Evolutionary conservation across 1,140 invertebrate genomes (phyloP).

Genomic region (Chionoecetes opilio): DNA sequence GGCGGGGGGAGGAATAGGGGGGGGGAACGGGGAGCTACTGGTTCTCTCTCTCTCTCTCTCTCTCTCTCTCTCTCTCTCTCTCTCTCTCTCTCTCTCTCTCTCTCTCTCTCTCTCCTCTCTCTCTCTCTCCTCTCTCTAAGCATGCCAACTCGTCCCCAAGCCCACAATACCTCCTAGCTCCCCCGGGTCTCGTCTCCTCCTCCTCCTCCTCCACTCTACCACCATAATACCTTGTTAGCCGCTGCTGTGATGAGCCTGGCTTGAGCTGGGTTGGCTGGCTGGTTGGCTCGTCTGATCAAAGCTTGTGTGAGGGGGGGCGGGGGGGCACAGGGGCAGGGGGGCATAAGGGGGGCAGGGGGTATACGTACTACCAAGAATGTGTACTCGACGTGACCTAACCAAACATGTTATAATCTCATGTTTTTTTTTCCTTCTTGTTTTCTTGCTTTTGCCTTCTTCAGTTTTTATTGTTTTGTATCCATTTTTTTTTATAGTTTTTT

Average conservation of each 20-base stretch:
- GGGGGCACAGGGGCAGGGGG: background rate
- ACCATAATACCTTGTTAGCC: background rate
- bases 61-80: too few relatives aligned
- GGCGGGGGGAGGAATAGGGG: too few relatives aligned
- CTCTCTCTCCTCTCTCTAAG: too few relatives aligned
- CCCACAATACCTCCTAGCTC: background rate
- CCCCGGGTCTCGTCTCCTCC: background rate
- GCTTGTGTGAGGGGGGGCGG: constrained; percentile 12
- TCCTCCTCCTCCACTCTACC: background rate
- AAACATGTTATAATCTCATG: too few relatives aligned
- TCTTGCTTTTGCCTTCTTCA: too few relatives aligned
- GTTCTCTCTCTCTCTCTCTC: background rate
- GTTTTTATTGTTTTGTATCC: background rate
- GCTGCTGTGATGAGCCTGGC: background rate
- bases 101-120: too few relatives aligned
- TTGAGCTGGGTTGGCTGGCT: too few relatives aligned
- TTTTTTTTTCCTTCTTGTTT: too few relatives aligned
- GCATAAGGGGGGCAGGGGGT: background rate
- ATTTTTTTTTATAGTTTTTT: too few relatives aligned
- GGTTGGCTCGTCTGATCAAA: too few relatives aligned
- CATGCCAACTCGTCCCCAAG: background rate
- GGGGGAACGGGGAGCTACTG: background rate
- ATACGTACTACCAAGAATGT: background rate
- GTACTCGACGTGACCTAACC: background rate
- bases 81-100: background rate